Evolutionary conservation across 2,797 vertebrate species (phyloP), one percentile per base, ranked within the genome.

Genomic region (Xyrichtys novacula): DNA sequence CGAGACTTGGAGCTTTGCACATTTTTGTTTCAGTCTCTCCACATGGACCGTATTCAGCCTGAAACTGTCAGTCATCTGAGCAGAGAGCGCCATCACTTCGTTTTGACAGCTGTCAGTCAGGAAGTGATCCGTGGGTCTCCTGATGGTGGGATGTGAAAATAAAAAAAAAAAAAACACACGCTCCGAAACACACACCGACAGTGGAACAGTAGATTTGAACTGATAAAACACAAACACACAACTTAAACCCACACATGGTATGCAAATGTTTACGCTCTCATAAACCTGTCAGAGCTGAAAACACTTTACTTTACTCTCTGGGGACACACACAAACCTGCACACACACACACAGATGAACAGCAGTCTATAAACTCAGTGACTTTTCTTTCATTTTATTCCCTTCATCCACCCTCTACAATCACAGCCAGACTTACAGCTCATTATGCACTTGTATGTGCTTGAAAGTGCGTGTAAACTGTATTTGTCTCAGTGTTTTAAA

Each of bases 71-170:
- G 11, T 55, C 55, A 54, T 11, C 23, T 2, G 22, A 56, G 16
- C 34, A 1, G 2, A 36, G 19, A 9, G 34, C 11, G 53, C 7
- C 61, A 17, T 56, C 28, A 17, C 46, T 1, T 28, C 22, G 0
- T 11, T 9, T 0, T 60, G 61, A 76, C 62, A 67, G 68, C 52
- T 53, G 75, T 54, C 68, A 67, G 2, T 77, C 74, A 63, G 26
- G 40, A 4, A 10, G 31, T 7, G 16, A 61, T 20, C 54, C 12
- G 23, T 17, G 17, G 10, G 16, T n/a, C 53, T 46, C 14, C 1
- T n/a, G 22, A 1, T 28, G 40, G 19, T 32, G 20, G 39, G 4
- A 32, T 12, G 38, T 34, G 22, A 31, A n/a, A n/a, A n/a, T n/a
- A n/a, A n/a, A n/a, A n/a, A n/a, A n/a, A n/a, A n/a, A n/a, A n/a